A percentile compares a stretch with the other conserved stretches of the same genome.
phyloP scores from a whole-genome alignment of 2,888 invertebrate species.

The Nomada fucata region DNA sequence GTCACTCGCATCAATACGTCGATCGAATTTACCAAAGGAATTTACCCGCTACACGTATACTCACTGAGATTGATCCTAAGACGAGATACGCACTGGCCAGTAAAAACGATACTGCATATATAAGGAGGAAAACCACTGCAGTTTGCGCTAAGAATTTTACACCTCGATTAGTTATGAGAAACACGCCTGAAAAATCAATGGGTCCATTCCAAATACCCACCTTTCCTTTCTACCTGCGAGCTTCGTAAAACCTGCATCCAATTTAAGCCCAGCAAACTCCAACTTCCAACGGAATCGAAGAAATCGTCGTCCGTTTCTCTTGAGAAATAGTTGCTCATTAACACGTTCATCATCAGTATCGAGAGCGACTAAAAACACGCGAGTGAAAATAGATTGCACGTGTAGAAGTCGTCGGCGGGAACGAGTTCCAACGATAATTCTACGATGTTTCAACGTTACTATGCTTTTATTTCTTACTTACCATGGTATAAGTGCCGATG shows the following conservation, averaged over 20 bases:
- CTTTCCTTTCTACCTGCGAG: constrained; percentile 70
- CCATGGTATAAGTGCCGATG: constrained; percentile 81
- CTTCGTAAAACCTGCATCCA: constrained; percentile 77
- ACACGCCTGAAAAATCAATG: neutral
- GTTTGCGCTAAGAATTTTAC: constrained; percentile 72
- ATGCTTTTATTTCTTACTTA: constrained; percentile 67
- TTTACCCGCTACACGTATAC: constrained; percentile 52
- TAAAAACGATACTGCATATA: constrained; percentile 75
- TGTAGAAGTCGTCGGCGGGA: neutral
- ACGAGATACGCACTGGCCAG: constrained; percentile 78
- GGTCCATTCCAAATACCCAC: constrained; percentile 59
- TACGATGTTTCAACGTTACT: neutral
- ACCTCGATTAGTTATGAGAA: neutral
- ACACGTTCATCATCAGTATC: constrained; percentile 80
- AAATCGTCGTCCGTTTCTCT: constrained; percentile 72
- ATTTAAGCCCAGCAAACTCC: constrained; percentile 79
- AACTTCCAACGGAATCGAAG: constrained; percentile 72
- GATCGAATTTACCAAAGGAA: neutral
- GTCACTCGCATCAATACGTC: neutral
- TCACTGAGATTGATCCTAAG: constrained; percentile 79
- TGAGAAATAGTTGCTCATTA: constrained; percentile 79
- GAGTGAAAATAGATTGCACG: neutral
- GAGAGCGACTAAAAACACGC: constrained; percentile 75
- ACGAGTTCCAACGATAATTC: constrained; percentile 11
- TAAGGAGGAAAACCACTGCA: constrained; percentile 74